Conservation (phyloP, 2,888 invertebrate species). For the Monoplex corrugatus region DNA sequence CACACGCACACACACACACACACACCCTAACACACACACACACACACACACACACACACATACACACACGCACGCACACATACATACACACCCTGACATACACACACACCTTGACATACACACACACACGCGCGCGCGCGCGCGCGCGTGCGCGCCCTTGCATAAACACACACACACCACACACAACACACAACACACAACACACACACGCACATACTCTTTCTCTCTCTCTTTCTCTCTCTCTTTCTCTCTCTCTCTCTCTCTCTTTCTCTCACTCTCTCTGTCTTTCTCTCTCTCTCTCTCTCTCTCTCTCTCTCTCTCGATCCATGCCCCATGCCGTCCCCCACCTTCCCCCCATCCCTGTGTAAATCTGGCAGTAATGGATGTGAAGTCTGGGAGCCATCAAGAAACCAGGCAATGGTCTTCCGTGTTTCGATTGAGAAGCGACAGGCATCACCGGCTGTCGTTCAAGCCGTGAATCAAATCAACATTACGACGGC, state of each 20-base stretch:
- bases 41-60: not conserved
- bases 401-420: no score
- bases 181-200: not conserved
- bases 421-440: no score
- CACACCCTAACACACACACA: not conserved
- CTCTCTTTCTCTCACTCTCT: not conserved
- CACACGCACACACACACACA: not conserved
- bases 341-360: no score
- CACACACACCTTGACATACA: not conserved
- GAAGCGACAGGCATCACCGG: no score
- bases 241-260: not conserved
- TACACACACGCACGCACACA: not conserved
- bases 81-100: not conserved
- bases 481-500: no score
- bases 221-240: not conserved
- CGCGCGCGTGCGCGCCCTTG: not conserved
- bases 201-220: not conserved
- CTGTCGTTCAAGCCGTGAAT: no score
- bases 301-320: not conserved
- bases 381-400: no score
- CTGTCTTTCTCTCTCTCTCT: not conserved
- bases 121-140: not conserved
- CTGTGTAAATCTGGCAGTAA: no score
- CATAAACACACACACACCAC: not conserved
- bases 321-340: no score